A percentile compares a stretch with the other conserved stretches of the same genome.
Evolutionary conservation across 2,797 vertebrate genomes (phyloP).

Genomic region (Neostethus bicornis): DNA sequence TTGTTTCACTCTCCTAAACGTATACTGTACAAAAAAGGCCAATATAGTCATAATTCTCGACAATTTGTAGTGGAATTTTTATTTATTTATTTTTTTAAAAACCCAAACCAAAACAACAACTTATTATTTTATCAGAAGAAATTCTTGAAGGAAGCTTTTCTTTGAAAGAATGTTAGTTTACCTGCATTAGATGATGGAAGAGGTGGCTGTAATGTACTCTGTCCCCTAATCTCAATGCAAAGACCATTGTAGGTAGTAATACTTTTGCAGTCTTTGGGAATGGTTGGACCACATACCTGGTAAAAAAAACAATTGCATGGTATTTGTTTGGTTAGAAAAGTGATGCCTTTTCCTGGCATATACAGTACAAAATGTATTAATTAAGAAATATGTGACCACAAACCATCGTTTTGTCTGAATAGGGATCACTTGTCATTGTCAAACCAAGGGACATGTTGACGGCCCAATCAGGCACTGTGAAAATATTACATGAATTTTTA

Average conservation of each 20-base stretch:
- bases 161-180: constrained; percentile 17
- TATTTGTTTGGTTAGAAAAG: too few relatives aligned
- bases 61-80: too few relatives aligned
- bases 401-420: constrained; percentile 45
- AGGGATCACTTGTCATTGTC: constrained; percentile 57
- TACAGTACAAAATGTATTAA: too few relatives aligned
- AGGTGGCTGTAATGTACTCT: accelerated
- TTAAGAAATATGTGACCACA: constrained; percentile 38
- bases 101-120: too few relatives aligned
- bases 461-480: constrained; percentile 56
- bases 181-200: constrained; percentile 48
- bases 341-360: too few relatives aligned
- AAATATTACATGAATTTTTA: not conserved
- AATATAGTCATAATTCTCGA: too few relatives aligned
- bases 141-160: not conserved
- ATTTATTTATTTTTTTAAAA: too few relatives aligned
- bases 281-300: constrained; percentile 77
- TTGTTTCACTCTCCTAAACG: too few relatives aligned
- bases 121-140: too few relatives aligned
- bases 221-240: constrained; percentile 44
- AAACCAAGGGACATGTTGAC: constrained; percentile 79
- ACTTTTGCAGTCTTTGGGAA: constrained; percentile 68
- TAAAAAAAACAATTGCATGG: not conserved
- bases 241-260: constrained; percentile 73
- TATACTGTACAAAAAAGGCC: too few relatives aligned